A percentile compares a stretch with the other conserved stretches of the same genome.
These are phyloP conservation scores for Tiaroga cobitis DNA, from an alignment of 2,797 vertebrate genomes.

Conservation along the genomic window DNA sequence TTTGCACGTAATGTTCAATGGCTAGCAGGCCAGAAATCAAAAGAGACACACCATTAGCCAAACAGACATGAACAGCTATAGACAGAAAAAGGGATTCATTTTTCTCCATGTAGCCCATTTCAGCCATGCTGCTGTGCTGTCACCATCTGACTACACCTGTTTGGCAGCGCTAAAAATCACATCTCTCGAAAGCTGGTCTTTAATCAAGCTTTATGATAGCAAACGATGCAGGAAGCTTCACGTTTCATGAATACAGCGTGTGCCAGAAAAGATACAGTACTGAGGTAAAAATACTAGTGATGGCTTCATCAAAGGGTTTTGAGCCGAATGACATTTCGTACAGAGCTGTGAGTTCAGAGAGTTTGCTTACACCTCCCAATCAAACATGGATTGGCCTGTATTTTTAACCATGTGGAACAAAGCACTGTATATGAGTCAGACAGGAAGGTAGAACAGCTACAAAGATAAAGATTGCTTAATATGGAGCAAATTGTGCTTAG, in stretches of 20 bases:
- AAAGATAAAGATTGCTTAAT: conserved; percentile 32
- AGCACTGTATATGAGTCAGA: conserved; percentile 10
- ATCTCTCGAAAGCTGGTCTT: conserved; percentile 74
- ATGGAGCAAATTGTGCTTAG: conserved; percentile 26
- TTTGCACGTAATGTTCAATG: background rate
- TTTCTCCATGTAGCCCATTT: conserved; percentile 72
- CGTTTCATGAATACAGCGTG: conserved; percentile 56
- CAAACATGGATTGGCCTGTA: conserved; percentile 17
- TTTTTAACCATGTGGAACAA: conserved; percentile 42
- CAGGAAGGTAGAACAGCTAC: background rate
- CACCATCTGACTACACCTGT: conserved; percentile 71
- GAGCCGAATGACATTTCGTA: conserved; percentile 22
- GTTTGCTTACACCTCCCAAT: conserved; percentile 17
- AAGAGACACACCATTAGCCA: background rate
- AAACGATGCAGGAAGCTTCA: conserved; percentile 54
- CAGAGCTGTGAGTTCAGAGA: conserved; percentile 17
- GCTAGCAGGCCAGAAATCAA: conserved; percentile 11
- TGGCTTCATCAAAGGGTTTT: conserved; percentile 34
- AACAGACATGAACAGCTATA: conserved; percentile 63
- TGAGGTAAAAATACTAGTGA: conserved; percentile 18
- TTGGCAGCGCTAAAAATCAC: conserved; percentile 73
- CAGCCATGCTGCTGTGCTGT: conserved; percentile 68
- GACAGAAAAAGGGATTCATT: conserved; percentile 67
- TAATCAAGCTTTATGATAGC: conserved; percentile 69
- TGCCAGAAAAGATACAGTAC: conserved; percentile 24